Percentiles rank a stretch among this genome's conserved stretches.
Evolutionary conservation across 2,113 vertebrate species (phyloP).

Genomic region (Nerophis lumbriciformis): DNA sequence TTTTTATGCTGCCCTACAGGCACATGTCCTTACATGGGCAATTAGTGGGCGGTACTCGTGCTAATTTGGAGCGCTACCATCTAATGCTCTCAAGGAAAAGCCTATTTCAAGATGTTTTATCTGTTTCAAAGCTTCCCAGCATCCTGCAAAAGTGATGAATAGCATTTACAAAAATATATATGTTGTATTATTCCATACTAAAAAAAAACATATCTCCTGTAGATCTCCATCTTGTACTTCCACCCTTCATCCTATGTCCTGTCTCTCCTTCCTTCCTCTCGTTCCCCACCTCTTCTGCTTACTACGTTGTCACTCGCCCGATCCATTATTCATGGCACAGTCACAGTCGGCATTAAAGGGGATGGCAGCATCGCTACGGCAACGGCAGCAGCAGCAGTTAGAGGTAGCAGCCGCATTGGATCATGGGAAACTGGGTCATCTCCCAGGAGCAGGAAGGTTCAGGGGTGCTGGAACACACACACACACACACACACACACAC

Average conservation of each 20-base stretch:
- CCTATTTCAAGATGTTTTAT: too few relatives aligned
- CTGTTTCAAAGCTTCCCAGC: too few relatives aligned
- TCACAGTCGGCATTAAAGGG: constrained; percentile 61
- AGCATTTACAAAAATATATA: neutral
- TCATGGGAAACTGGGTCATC: constrained; percentile 76
- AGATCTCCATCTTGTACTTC: neutral
- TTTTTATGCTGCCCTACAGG: too few relatives aligned
- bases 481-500: constrained; percentile 1
- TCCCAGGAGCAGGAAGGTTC: constrained; percentile 50
- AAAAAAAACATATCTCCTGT: neutral
- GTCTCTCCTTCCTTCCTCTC: neutral
- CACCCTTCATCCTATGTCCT: neutral
- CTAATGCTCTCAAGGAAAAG: too few relatives aligned
- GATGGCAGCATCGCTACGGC: constrained; percentile 55
- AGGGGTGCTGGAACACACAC: constrained; percentile 12
- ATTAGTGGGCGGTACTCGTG: too few relatives aligned
- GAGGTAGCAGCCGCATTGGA: constrained; percentile 55
- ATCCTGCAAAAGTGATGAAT: too few relatives aligned
- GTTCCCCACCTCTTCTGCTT: neutral
- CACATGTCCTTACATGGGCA: too few relatives aligned
- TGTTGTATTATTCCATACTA: neutral
- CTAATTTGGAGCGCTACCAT: too few relatives aligned
- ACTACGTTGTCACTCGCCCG: constrained; percentile 50
- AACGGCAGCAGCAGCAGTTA: constrained; percentile 28
- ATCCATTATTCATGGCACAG: constrained; percentile 72